Evolutionary conservation across 2,113 vertebrate species (phyloP).

Genomic region (Nothocercus nigrocapillus): DNA sequence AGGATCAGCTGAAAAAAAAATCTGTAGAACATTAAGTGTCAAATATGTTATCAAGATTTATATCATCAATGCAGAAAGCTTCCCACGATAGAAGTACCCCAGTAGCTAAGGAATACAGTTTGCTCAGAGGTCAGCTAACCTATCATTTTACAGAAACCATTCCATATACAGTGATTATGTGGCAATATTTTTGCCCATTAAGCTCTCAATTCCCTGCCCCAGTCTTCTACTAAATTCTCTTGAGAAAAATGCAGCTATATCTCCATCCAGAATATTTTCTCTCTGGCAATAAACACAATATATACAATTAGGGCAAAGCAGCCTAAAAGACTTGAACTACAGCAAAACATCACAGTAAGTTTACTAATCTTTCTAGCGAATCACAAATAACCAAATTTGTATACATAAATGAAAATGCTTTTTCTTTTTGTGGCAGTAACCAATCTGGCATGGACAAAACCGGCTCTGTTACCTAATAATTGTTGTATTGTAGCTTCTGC

Average conservation of each 20-base stretch:
- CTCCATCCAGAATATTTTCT: neutral
- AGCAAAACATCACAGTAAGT: slow-evolving; percentile 27
- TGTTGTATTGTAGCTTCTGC: slow-evolving; percentile 5
- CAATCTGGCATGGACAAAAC: slow-evolving; percentile 13
- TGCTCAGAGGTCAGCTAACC: neutral
- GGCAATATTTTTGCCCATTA: neutral
- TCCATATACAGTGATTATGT: neutral
- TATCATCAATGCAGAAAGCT: neutral
- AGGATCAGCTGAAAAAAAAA: neutral
- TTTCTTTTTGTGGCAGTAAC: slow-evolving; percentile 3
- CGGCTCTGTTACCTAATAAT: slow-evolving; percentile 14
- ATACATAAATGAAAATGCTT: neutral
- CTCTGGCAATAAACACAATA: neutral
- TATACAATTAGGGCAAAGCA: slow-evolving; percentile 5
- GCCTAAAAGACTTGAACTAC: slow-evolving; percentile 21
- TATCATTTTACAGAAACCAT: neutral
- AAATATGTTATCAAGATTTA: neutral
- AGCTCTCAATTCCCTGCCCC: neutral
- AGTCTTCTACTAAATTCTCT: neutral
- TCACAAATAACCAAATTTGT: slow-evolving; percentile 13
- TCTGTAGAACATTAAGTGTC: neutral
- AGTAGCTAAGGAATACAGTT: neutral
- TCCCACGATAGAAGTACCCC: neutral
- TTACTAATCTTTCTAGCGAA: slow-evolving; percentile 21
- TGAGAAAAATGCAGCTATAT: neutral